Percentiles rank a stretch among this genome's conserved stretches.
Conservation (phyloP, 2,113 vertebrate genomes). For the Entomyzon cyanotis region DNA sequence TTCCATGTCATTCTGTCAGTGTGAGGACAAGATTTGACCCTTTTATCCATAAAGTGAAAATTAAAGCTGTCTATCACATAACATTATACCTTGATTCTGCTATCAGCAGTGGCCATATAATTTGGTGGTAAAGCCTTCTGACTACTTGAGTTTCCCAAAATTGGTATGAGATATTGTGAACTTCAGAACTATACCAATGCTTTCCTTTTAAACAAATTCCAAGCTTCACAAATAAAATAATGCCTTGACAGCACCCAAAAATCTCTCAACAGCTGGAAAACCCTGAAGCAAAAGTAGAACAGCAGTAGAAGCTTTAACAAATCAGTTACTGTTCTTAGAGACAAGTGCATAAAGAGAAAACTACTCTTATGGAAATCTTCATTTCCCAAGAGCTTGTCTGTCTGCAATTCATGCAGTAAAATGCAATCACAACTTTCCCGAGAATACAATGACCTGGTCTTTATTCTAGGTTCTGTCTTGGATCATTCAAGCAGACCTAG, state of each 20-base stretch:
- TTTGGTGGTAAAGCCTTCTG: neutral
- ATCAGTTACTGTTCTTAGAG: neutral
- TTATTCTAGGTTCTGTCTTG: neutral
- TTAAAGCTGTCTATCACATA: neutral
- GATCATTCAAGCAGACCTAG: neutral
- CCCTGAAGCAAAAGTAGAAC: neutral
- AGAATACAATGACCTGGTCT: neutral
- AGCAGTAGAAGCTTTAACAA: neutral
- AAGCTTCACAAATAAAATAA: neutral
- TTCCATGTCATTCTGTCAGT: neutral
- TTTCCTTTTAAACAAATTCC: neutral
- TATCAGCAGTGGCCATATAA: neutral
- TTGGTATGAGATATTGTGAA: neutral
- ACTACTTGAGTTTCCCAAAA: neutral
- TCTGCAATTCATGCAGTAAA: neutral
- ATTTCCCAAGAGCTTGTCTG: neutral
- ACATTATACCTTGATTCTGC: neutral
- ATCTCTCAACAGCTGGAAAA: neutral
- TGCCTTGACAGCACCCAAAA: neutral
- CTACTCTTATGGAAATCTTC: neutral
- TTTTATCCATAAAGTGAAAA: constrained; percentile 19
- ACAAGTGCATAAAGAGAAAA: neutral
- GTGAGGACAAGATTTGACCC: neutral
- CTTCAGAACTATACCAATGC: neutral
- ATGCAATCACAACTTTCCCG: neutral